Conservation (phyloP, 2,113 vertebrate genomes). For the Percopsis transmontana region DNA sequence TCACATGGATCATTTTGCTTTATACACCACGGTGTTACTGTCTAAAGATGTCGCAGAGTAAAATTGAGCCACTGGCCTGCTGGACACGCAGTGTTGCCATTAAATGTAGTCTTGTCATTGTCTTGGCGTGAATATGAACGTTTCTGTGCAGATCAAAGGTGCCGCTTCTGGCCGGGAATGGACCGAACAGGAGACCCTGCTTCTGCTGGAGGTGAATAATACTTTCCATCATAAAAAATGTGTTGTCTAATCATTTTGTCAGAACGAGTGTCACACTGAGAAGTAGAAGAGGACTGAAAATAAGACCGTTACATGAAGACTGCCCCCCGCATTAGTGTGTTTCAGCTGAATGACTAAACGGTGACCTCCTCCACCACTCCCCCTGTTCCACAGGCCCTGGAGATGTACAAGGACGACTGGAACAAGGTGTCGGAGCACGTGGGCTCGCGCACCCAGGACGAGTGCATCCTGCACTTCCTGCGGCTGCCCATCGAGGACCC, state of each 20-base stretch:
- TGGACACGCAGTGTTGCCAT: not conserved
- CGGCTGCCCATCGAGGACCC: slow-evolving; percentile 96
- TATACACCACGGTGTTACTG: no score
- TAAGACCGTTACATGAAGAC: no score
- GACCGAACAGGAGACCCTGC: slow-evolving; percentile 95
- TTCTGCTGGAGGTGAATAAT: slow-evolving; percentile 88
- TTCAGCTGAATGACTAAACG: not conserved
- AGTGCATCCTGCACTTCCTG: slow-evolving; percentile 96
- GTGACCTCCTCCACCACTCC: not conserved
- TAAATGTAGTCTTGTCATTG: not conserved
- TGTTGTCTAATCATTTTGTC: no score
- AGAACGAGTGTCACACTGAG: no score
- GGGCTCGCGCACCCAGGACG: slow-evolving; percentile 94
- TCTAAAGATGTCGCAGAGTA: no score
- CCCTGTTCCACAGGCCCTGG: slow-evolving; percentile 85
- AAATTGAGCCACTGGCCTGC: no score
- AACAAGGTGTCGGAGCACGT: slow-evolving; percentile 98
- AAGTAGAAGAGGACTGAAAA: no score
- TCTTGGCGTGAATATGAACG: not conserved
- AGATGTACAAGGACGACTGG: slow-evolving; percentile 99
- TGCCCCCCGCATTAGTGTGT: not conserved
- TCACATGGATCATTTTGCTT: no score
- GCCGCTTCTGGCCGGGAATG: slow-evolving; percentile 89
- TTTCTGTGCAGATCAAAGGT: slow-evolving; percentile 82
- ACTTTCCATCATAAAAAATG: not conserved